Evolutionary conservation across 2,113 vertebrate genomes (phyloP).

Genomic region (Antechinus stuartii): DNA sequence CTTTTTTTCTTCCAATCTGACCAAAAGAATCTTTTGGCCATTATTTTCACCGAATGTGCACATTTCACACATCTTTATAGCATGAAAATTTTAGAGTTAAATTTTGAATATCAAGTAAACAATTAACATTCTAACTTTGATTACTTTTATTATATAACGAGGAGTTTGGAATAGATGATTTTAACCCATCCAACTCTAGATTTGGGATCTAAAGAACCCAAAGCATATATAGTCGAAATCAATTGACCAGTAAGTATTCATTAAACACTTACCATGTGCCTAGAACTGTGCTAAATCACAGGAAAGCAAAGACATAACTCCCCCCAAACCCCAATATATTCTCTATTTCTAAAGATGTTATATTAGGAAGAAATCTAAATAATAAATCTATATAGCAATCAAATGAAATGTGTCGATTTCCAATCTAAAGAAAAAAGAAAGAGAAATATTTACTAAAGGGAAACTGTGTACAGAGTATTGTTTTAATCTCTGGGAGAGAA

Average conservation of each 20-base stretch:
- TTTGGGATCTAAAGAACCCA: background rate
- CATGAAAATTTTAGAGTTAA: background rate
- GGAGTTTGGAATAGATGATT: background rate
- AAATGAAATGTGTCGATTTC: background rate
- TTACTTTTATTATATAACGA: background rate
- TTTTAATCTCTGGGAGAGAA: background rate
- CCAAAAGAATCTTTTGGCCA: constrained; percentile 9
- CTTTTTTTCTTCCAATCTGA: constrained; percentile 28
- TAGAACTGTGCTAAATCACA: background rate
- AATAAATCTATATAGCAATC: background rate
- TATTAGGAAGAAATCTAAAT: background rate
- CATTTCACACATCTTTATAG: background rate
- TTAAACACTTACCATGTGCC: background rate
- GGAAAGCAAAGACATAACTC: background rate
- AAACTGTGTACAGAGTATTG: background rate
- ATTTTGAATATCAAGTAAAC: background rate
- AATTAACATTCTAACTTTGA: background rate
- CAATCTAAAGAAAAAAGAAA: background rate
- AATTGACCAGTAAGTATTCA: background rate
- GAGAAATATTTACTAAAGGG: background rate
- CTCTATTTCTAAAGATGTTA: background rate
- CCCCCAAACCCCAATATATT: background rate
- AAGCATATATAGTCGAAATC: background rate
- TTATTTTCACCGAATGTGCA: background rate
- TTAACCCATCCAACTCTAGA: background rate